Base-by-base conservation (phyloP, 2,888 invertebrate species). In the Hydrotaea cyrtoneurina region DNA sequence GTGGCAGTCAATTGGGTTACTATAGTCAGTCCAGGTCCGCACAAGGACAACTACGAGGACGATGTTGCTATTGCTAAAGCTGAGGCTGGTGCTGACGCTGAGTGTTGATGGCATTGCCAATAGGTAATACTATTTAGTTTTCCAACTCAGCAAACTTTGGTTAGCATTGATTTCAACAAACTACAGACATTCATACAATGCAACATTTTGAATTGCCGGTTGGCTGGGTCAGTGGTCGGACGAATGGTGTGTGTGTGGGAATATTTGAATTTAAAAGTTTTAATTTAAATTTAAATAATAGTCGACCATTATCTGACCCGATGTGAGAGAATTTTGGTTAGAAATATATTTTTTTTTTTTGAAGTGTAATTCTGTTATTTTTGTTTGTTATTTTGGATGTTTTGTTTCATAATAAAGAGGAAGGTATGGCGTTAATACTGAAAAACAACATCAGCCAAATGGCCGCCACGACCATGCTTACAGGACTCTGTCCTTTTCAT, bases 151-250 rank as follows among this genome's bases (percentile, higher is more conserved):
- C 21, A 53, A 75, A 79, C 62, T 64, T 55, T 21, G 74, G 15
- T 62, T 53, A 69, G 59, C 74, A 62, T 74, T 75, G 75, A 72
- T 79, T 82, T 64, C 17, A 55, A 23, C 53, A 55, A 15, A 64
- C 71, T 17, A 26, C 31, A n/a, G 17, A 55, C 23, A 46, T 19
- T 17, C 13, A 39, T n/a, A 66, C 36, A 66, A 21, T 82, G 66
- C 39, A 69, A 57, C 36, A 59, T 59, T 10, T n/a, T 76, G 55
- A 17, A 71, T 43, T 31, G 64, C 43, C 62, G 31, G 31, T 31
- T n/a, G 62, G 76, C 21, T 59, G 39, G 39, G 7, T n/a, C 15
- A 81, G 31, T 46, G 26, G 55, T 26, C 62, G 78, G 15, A 64
- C 50, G 7, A 26, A 15, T 36, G 31, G 62, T 26, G 15, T 59